Evolutionary conservation across 2,797 vertebrate genomes (phyloP), one percentile per base, ranked within the genome.

Genomic region (Chelonia mydas): DNA sequence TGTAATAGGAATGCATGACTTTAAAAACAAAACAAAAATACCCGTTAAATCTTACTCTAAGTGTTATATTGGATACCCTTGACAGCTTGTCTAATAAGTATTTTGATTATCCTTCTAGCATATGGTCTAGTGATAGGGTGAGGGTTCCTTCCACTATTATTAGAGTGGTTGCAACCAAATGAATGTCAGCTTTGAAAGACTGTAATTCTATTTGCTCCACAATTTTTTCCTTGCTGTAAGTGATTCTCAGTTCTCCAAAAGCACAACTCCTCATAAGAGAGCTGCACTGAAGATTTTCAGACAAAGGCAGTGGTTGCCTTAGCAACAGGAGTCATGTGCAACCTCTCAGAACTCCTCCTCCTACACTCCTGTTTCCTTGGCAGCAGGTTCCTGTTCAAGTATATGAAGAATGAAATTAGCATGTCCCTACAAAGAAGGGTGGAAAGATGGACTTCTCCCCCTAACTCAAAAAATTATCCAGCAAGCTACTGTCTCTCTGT

Each of bases 311-410:
- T 59, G 0, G 86, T 98, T 98, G 96, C 98, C 98, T 93, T 98
- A 97, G 98, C 94, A 98, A 98, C 98, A 57, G 86, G 77, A 98
- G 17, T 89, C 87, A n/a, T 83, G 65, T 88, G 87, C 93, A 97
- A 15, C 91, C 89, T 95, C 86, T 97, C 88, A 45, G 49, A 95
- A 93, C 78, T 83, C 82, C 92, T 97, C 91, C 95, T 97, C 90
- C 95, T 96, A 94, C 95, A 95, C 41, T 72, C 78, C 90, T 85
- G 95, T 98, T 97, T 97, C 97, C 98, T 96, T 98, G 97, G 97
- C 72, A 98, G 97, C 97, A 94, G 96, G 85, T 78, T 88, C 55
- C 11, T 47, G 45, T 87, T 94, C 79, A 81, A 87, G 45, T 1
- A 27, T 5, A 79, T 28, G 5, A 83, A 21, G 2, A 79, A 1